Base-by-base conservation (phyloP, 2,888 invertebrate genomes). In the Amiota minor region DNA sequence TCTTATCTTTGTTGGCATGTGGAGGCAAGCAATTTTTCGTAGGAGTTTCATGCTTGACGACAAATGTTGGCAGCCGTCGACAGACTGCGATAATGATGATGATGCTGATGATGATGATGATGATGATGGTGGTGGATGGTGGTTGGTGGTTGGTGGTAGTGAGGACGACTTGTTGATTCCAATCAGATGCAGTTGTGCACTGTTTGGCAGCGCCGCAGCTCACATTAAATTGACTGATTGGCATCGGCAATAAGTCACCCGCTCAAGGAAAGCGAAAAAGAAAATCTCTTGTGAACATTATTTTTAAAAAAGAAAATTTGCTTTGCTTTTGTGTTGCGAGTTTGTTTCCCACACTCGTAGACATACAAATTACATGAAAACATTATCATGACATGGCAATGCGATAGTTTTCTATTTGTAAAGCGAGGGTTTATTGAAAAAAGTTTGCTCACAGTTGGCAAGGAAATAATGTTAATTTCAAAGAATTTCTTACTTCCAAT, bases 131-230 rank as follows among this genome's bases (percentile, higher is more conserved):
- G 35, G 4, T 35, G 35, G 35, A 6, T 35, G 35, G 35, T 35
- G 35, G 35, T 35, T 35, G 35, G 4, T 35, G 35, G 35, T 35
- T 35, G 35, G 35, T 35, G 35, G 35, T 35, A 35, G 35, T 35
- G 35, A 35, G 35, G 35, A 35, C 35, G 35, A 68, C 47, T 77
- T 75, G 70, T 81, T 77, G 85, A 85, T 83, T 81, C 81, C 82
- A 82, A 83, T 83, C 83, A 81, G 75, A 65, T 71, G 70, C 76
- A 72, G 82, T 76, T 77, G 78, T 81, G 83, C 81, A 85, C 82
- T 85, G 85, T 84, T 83, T 85, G 85, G 80, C 85, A 80, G 78
- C 85, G 79, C 78, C 85, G 73, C 78, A 18, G 20, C 59, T 35
- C 35, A 59, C 59, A 75, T 74, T 71, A 70, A 72, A 76, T 55